Evolutionary conservation across 2,888 invertebrate species (phyloP).

Genomic region (Callinectes sapidus): DNA sequence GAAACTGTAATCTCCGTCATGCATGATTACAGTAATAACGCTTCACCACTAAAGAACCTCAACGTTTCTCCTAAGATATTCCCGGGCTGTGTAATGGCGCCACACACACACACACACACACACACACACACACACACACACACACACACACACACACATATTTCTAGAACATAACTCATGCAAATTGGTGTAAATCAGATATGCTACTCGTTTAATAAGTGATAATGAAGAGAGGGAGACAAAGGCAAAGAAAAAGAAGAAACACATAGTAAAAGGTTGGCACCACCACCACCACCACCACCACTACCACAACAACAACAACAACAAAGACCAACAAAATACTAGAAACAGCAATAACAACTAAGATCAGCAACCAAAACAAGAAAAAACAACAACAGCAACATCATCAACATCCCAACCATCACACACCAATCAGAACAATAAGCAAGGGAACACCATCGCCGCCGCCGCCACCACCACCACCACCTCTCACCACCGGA

Average conservation of each 20-base stretch:
- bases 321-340: too few relatives aligned
- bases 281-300: not conserved
- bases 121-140: constrained; percentile 47
- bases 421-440: not conserved
- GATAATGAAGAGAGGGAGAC: too few relatives aligned
- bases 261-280: not conserved
- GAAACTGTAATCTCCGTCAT: not conserved
- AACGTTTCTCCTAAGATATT: not conserved
- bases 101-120: constrained; percentile 49
- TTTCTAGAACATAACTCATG: not conserved
- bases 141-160: constrained; percentile 47
- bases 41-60: not conserved
- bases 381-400: too few relatives aligned
- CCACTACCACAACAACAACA: not conserved
- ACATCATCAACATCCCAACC: not conserved
- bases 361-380: too few relatives aligned
- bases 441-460: not conserved
- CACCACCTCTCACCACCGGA: not conserved
- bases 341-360: too few relatives aligned
- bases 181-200: too few relatives aligned
- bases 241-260: not conserved
- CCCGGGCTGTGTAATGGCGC: not conserved
- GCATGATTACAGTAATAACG: not conserved
- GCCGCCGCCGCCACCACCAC: not conserved
- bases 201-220: too few relatives aligned